phyloP scores from a whole-genome alignment of 2,113 vertebrate genomes.

The Cyphomyrus discorhynchus region DNA sequence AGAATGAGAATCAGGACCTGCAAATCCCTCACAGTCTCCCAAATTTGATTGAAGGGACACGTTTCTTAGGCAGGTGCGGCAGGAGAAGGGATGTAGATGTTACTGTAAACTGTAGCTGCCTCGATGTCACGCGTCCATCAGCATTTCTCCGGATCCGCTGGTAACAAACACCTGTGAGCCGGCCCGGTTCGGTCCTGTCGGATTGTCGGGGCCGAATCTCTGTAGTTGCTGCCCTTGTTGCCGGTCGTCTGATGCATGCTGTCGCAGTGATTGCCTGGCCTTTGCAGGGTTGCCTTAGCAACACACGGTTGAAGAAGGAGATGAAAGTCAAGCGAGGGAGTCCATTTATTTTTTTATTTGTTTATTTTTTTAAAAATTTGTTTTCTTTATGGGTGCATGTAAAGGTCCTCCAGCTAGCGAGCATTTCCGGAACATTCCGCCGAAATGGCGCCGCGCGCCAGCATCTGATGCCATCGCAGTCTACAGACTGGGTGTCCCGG shows the following conservation, averaged over 20 bases:
- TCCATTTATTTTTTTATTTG: background rate
- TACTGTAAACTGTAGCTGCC: background rate
- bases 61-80: background rate
- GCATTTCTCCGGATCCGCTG: background rate
- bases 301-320: slow-evolving; percentile 1
- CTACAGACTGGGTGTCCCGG: background rate
- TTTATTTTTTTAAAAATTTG: background rate
- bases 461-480: background rate
- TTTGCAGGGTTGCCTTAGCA: slow-evolving; percentile 8
- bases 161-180: background rate
- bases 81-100: background rate
- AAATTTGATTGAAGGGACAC: background rate
- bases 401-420: background rate
- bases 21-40: background rate
- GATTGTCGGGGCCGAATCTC: background rate
- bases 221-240: background rate
- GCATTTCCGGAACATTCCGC: background rate
- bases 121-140: background rate
- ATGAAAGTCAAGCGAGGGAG: slow-evolving; percentile 13
- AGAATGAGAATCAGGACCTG: background rate
- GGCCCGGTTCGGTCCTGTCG: background rate
- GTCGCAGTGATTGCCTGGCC: background rate
- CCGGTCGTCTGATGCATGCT: background rate
- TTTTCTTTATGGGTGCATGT: background rate
- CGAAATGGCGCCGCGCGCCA: background rate